A percentile compares a stretch with the other conserved stretches of the same genome.
Evolutionary conservation across 2,113 vertebrate genomes (phyloP).

Genomic region (Gobio gobio): DNA sequence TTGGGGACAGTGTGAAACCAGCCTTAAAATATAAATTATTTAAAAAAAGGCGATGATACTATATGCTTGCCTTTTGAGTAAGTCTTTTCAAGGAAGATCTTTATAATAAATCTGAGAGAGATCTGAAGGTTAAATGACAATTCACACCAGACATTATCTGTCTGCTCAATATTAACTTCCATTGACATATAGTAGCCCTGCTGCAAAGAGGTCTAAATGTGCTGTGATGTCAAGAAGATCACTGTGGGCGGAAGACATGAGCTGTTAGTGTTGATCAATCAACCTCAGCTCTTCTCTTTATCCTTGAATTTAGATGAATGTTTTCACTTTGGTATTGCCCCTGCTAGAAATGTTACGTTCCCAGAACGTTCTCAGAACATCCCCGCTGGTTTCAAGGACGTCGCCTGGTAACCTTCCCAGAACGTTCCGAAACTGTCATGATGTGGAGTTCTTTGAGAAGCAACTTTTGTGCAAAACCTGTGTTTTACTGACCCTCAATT

Average conservation of each 20-base stretch:
- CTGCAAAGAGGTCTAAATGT: conserved; percentile 32
- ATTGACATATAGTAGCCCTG: conserved; percentile 33
- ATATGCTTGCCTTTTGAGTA: not conserved
- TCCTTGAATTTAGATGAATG: not conserved
- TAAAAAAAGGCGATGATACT: not conserved
- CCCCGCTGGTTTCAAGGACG: too few species aligned
- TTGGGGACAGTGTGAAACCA: too few species aligned
- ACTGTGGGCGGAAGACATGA: not conserved
- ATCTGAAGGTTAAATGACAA: conserved; percentile 6
- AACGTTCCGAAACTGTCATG: too few species aligned
- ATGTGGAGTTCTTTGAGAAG: too few species aligned
- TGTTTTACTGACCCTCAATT: too few species aligned
- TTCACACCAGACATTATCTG: conserved; percentile 44
- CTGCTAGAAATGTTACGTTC: too few species aligned
- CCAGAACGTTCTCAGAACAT: too few species aligned
- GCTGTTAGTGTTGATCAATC: not conserved
- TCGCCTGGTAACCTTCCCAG: too few species aligned
- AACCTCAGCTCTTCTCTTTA: conserved; percentile 4
- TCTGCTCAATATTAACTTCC: conserved; percentile 46
- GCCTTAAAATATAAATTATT: not conserved
- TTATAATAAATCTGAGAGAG: not conserved
- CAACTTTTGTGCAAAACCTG: too few species aligned
- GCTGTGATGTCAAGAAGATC: conserved; percentile 2
- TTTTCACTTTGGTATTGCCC: not conserved
- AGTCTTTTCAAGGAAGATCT: not conserved